These are phyloP conservation scores for Scomber scombrus DNA, from an alignment of 2,113 vertebrate genomes.

Conservation along the genomic window DNA sequence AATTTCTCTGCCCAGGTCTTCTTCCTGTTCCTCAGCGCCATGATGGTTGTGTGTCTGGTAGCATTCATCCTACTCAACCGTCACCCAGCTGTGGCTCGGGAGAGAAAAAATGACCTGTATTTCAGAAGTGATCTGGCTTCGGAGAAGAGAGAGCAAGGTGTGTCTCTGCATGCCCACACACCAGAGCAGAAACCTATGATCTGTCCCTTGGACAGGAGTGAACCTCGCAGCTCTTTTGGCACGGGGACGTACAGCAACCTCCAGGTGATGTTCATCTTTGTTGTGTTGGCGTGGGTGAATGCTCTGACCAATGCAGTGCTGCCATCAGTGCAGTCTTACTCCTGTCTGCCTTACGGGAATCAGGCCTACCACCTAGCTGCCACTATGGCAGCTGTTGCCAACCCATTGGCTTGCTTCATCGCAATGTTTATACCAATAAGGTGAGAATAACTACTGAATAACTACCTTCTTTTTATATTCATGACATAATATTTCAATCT, in stretches of 20 bases:
- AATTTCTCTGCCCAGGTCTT: conserved; percentile 85
- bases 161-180: conserved; percentile 66
- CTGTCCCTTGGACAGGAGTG: conserved; percentile 41
- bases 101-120: conserved; percentile 74
- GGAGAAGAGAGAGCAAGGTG: conserved; percentile 72
- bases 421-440: conserved; percentile 86
- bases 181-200: conserved; percentile 85
- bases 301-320: conserved; percentile 89
- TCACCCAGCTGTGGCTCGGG: conserved; percentile 80
- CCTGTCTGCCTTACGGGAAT: conserved; percentile 89
- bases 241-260: conserved; percentile 71
- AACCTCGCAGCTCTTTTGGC: conserved; percentile 74
- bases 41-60: conserved; percentile 85
- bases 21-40: conserved; percentile 86
- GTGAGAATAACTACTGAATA: conserved; percentile 63
- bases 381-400: conserved; percentile 86
- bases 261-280: conserved; percentile 84
- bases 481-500: not conserved
- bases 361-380: conserved; percentile 87
- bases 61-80: conserved; percentile 86
- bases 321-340: conserved; percentile 89
- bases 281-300: conserved; percentile 88
- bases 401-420: conserved; percentile 89
- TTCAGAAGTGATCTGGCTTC: conserved; percentile 44
- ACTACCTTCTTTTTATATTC: not conserved